phyloP scores from a whole-genome alignment of 2,888 invertebrate species.

The Andrena chrysosceles region DNA sequence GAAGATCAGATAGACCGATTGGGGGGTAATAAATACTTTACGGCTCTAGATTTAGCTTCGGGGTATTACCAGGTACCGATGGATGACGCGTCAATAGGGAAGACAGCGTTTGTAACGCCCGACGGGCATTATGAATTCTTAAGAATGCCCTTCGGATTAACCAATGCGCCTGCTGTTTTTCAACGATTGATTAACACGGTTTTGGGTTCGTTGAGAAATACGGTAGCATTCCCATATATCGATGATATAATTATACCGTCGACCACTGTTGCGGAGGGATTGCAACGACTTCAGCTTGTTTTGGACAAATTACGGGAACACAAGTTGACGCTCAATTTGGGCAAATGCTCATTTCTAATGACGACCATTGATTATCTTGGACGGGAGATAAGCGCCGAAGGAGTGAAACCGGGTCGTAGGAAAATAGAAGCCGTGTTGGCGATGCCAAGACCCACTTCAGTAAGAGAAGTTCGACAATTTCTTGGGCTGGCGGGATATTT shows the following conservation, averaged over 20 bases:
- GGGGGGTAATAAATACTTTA: no score
- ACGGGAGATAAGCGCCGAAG: conserved; percentile 48
- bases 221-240: neutral
- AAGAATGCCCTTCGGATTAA: no score
- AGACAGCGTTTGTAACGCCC: no score
- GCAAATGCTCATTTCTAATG: conserved; percentile 71
- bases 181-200: neutral
- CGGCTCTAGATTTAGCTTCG: no score
- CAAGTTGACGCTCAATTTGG: conserved; percentile 71
- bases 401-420: conserved; percentile 51
- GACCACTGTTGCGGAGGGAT: conserved; percentile 61
- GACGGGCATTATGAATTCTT: no score
- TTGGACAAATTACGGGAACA: conserved; percentile 62
- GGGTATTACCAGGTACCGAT: no score
- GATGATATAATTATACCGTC: neutral
- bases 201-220: neutral
- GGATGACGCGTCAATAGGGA: no score
- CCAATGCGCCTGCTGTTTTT: no score
- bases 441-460: conserved; percentile 31
- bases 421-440: conserved; percentile 55
- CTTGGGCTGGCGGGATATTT: conserved; percentile 19
- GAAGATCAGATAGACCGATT: no score
- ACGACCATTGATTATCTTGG: conserved; percentile 74
- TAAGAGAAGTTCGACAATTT: conserved; percentile 21
- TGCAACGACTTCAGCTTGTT: conserved; percentile 58